Evolutionary conservation across 2,888 invertebrate species (phyloP).

Genomic region (Tromatobia lineatoria): DNA sequence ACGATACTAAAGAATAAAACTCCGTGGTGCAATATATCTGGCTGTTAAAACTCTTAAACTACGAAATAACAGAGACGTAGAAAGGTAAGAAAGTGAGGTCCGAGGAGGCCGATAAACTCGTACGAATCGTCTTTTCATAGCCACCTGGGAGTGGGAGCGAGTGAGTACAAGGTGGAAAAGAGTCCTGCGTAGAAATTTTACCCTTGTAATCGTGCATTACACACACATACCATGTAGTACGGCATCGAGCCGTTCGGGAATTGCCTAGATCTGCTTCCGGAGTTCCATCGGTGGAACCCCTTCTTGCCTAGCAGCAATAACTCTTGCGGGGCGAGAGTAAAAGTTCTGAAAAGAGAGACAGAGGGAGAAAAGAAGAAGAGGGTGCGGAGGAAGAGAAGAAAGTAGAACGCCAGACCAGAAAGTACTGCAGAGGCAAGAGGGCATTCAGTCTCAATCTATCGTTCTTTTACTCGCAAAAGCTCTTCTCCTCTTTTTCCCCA

Average conservation of each 20-base stretch:
- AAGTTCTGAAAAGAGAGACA: conserved; percentile 36
- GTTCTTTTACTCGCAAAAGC: conserved; percentile 40
- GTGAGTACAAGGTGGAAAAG: conserved; percentile 31
- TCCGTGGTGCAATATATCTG: neutral
- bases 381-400: neutral
- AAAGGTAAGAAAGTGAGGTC: conserved; percentile 49
- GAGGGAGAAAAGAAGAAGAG: neutral
- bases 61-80: conserved; percentile 24
- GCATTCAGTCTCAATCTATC: conserved; percentile 51
- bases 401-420: neutral
- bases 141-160: conserved; percentile 38
- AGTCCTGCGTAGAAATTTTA: conserved; percentile 18
- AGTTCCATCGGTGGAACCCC: conserved; percentile 28
- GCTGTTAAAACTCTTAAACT: conserved; percentile 28
- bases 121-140: conserved; percentile 62
- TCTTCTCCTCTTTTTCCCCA: neutral
- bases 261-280: conserved; percentile 54
- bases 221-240: conserved; percentile 8
- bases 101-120: conserved; percentile 61
- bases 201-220: conserved; percentile 5
- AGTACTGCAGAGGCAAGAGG: conserved; percentile 22
- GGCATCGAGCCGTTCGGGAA: conserved; percentile 23
- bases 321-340: conserved; percentile 46
- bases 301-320: conserved; percentile 45
- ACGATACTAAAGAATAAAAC: neutral